A percentile compares a stretch with the other conserved stretches of the same genome.
Conservation (phyloP, 2,113 vertebrate species). For the Amblyornis subalaris region DNA sequence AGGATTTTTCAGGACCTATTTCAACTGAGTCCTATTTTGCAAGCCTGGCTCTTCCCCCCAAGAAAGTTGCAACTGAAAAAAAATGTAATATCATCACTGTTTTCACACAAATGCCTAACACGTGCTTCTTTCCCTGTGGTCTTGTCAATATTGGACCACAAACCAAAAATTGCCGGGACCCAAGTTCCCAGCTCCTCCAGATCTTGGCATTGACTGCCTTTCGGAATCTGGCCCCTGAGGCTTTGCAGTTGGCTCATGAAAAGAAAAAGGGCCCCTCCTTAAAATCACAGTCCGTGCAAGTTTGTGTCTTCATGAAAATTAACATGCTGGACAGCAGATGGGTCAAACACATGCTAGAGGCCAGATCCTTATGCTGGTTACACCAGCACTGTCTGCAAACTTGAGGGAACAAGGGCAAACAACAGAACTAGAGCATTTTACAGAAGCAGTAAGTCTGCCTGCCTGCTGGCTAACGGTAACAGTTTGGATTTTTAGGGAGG, state of each 20-base stretch:
- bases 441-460: not conserved
- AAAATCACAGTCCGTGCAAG: slow-evolving; percentile 50
- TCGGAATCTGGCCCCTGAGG: slow-evolving; percentile 35
- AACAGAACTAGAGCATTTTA: slow-evolving; percentile 17
- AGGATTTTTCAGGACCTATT: not conserved
- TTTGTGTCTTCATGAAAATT: slow-evolving; percentile 50
- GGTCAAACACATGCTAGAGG: slow-evolving; percentile 61
- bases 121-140: not conserved
- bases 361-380: slow-evolving; percentile 49
- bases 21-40: not conserved
- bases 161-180: not conserved
- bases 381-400: slow-evolving; percentile 27
- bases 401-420: slow-evolving; percentile 34
- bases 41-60: not conserved
- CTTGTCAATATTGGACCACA: not conserved
- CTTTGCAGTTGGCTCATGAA: slow-evolving; percentile 38
- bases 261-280: slow-evolving; percentile 26
- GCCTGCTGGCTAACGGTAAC: not conserved
- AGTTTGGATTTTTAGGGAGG: not conserved
- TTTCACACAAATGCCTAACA: not conserved
- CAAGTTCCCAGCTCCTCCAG: not conserved
- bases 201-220: slow-evolving; percentile 36
- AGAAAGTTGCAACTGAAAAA: not conserved
- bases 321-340: slow-evolving; percentile 61
- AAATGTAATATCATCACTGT: not conserved